These are phyloP conservation scores for Loriculus beryllinus DNA, from an alignment of 2,797 vertebrate genomes.

Conservation along the genomic window DNA sequence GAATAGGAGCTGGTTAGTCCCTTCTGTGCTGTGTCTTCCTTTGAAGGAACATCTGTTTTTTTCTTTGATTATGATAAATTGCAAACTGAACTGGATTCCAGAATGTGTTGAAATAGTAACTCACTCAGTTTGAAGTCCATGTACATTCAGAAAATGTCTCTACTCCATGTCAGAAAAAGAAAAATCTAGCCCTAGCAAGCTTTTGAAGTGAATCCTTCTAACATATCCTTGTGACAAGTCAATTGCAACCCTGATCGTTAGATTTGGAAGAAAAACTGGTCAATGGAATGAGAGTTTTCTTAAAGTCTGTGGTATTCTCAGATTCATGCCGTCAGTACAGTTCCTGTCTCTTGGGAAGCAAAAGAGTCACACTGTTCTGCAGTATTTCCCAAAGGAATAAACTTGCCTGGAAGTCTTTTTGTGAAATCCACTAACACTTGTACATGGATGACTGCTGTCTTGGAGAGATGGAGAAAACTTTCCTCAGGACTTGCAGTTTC, in stretches of 20 bases:
- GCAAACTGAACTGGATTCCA: neutral
- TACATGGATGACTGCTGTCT: constrained; percentile 77
- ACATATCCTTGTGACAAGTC: neutral
- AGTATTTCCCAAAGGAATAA: neutral
- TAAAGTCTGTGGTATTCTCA: neutral
- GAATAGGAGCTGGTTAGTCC: neutral
- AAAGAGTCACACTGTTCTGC: neutral
- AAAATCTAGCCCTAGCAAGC: neutral
- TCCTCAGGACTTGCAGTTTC: constrained; percentile 76
- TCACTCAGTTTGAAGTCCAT: neutral
- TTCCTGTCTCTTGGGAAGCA: neutral
- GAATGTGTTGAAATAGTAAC: neutral
- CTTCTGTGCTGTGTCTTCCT: neutral
- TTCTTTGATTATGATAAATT: neutral
- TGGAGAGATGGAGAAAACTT: constrained; percentile 73
- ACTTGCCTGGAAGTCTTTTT: constrained; percentile 86
- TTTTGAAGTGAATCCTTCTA: neutral
- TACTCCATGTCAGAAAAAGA: neutral
- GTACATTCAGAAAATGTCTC: neutral
- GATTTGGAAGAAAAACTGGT: neutral
- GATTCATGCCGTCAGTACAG: neutral
- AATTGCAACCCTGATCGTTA: neutral
- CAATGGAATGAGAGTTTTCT: neutral
- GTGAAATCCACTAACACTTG: constrained; percentile 88
- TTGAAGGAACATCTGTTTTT: neutral